Evolutionary conservation across 1,140 invertebrate genomes (phyloP).

Genomic region (Diorhabda elongata): DNA sequence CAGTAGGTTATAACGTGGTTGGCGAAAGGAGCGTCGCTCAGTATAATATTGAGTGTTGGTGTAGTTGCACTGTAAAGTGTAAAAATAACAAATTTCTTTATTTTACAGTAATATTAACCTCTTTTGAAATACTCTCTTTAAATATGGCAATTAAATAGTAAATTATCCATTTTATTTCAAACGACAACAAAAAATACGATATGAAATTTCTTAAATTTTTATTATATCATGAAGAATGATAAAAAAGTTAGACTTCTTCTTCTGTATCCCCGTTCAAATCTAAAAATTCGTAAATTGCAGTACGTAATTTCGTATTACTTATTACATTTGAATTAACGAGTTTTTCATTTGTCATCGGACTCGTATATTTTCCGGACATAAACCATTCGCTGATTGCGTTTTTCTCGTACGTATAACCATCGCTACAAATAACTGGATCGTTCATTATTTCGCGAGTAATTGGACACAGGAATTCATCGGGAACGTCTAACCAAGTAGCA

Average conservation of each 20-base stretch:
- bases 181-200: no score
- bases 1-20: no score
- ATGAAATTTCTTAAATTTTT: no score
- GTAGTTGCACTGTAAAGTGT: no score
- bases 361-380: conserved; percentile 63
- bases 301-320: conserved; percentile 52
- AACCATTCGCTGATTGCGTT: conserved; percentile 74
- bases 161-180: no score
- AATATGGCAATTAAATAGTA: no score
- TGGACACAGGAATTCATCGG: conserved; percentile 73
- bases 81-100: no score
- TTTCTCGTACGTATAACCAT: conserved; percentile 75
- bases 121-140: no score
- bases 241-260: neutral
- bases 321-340: conserved; percentile 56
- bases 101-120: no score
- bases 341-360: conserved; percentile 71
- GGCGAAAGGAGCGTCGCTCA: no score
- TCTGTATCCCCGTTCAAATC: conserved; percentile 24
- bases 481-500: conserved; percentile 45
- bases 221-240: no score
- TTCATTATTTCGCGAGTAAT: conserved; percentile 78
- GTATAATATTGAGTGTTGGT: no score
- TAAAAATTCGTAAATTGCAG: conserved; percentile 41
- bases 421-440: conserved; percentile 72